Evolutionary conservation across 1,140 invertebrate species (phyloP), one percentile per base, ranked within the genome.

Genomic region (Drosophila pseudoobscura): DNA sequence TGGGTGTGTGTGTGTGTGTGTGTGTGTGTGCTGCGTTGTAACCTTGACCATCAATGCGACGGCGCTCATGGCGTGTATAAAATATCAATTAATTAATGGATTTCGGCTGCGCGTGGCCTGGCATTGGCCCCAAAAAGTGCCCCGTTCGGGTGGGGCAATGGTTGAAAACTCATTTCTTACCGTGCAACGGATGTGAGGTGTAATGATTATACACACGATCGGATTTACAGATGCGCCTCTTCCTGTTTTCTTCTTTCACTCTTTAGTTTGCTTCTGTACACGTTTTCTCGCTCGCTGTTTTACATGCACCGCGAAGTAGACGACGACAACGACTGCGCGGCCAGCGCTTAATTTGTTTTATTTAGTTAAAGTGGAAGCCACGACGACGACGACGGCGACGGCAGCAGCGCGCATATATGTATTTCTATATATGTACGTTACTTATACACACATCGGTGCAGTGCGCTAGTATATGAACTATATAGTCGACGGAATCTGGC

Each of bases 21-120:
- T 39, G 3, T 31, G 58, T 35, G 17, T 51, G 39, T 53, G 70
- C 20, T 70, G 59, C 64, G 65, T 11, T 79, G 73, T 85, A 84
- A 84, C 80, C 80, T 84, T 84, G 80, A 84, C 80, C 80, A 75
- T 65, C 80, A 77, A 79, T 73, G n/a, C 47, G 64, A 11, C 7
- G 57, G 35, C 53, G 52, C 31, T 59, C n/a, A 43, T 52, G 11
- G 26, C 44, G 44, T 45, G 44, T 57, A 57, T 63, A 45, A 70
- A 59, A 58, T 47, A 65, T 61, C 46, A 69, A 74, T 74, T 52
- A 63, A 63, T 70, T 69, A 55, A 53, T 76, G 61, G 22, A 58
- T 65, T 65, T 74, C 22, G 54, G 29, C 29, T 63, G 52, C 46
- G 53, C 57, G 51, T 56, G 69, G 46, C 45, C 51, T 46, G 35